Evolutionary conservation across 2,797 vertebrate genomes (phyloP), one percentile per base, ranked within the genome.

Genomic region (Adrianichthys oophorus): DNA sequence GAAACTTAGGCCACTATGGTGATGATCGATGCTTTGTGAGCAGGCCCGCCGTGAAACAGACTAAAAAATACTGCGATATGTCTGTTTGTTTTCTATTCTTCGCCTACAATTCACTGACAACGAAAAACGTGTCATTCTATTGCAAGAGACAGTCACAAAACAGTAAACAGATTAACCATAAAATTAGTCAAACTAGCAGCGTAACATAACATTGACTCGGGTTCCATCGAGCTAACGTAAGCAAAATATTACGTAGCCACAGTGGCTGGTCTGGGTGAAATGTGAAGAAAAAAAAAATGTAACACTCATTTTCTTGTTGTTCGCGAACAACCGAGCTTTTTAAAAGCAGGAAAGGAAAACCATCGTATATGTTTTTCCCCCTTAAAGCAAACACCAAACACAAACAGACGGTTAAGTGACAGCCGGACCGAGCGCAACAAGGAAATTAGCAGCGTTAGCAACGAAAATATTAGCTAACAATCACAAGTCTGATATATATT

Each of bases 361-460:
- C 29, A 18, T n/a, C n/a, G n/a, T n/a, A n/a, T n/a, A 4, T 1
- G 29, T 4, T 41, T 12, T 7, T 1, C 17, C 26, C 52, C 19
- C 49, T 21, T 37, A 43, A 44, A 44, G 16, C 16, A 44, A 44
- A 44, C 58, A 63, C 62, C 63, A 51, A 76, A 54, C 72, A 67
- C 52, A 62, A 51, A 51, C 61, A 70, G 61, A 49, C 60, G 73
- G 74, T 68, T 78, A 52, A 48, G 52, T 79, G 80, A 86, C 87
- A 88, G 84, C 81, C 76, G 78, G 71, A 73, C n/a, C 46, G 68
- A 82, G 73, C 64, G 77, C 81, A 84, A 87, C 86, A 81, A 84
- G 85, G 80, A 83, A 86, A 87, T 85, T 85, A 90, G 85, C 87
- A 40, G 67, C 26, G 80, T 85, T 84, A 85, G 86, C 85, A 65